Conservation (phyloP, 2,113 vertebrate species). For the Callospermophilus lateralis region DNA sequence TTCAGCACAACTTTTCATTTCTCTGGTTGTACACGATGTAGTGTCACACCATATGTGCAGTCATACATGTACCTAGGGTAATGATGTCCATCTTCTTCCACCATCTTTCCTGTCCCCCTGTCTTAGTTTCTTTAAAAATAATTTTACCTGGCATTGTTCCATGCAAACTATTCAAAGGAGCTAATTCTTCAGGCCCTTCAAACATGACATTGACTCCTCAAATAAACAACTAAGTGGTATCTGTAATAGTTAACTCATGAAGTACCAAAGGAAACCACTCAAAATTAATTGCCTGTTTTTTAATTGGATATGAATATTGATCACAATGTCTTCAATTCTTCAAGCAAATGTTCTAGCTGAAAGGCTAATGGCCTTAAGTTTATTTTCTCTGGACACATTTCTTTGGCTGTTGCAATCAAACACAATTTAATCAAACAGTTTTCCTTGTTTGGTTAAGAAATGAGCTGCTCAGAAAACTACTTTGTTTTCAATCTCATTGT, state of each 20-base stretch:
- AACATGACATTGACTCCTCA: conserved; percentile 9
- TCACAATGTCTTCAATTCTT: conserved; percentile 1
- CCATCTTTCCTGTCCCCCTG: too few species aligned
- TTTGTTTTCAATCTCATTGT: conserved; percentile 57
- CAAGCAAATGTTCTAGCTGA: conserved; percentile 41
- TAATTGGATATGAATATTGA: not conserved
- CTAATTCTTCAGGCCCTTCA: conserved; percentile 58
- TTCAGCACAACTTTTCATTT: too few species aligned
- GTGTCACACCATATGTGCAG: too few species aligned
- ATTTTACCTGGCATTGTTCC: not conserved
- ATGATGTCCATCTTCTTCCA: too few species aligned
- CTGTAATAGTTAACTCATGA: conserved; percentile 32
- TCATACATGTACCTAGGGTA: too few species aligned
- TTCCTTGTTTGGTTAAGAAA: conserved; percentile 69
- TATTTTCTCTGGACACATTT: conserved; percentile 60
- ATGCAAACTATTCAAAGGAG: conserved; percentile 36
- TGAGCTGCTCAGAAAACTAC: conserved; percentile 59
- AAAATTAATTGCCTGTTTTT: conserved; percentile 25
- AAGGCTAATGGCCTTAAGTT: conserved; percentile 52
- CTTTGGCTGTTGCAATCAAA: conserved; percentile 52
- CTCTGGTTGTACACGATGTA: too few species aligned
- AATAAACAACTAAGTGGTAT: conserved; percentile 39
- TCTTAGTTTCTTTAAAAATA: too few species aligned
- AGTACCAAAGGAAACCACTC: conserved; percentile 36
- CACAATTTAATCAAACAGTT: conserved; percentile 40